Base-by-base conservation (phyloP, 2,888 invertebrate species). In the Hemistola chrysoprasaria region DNA sequence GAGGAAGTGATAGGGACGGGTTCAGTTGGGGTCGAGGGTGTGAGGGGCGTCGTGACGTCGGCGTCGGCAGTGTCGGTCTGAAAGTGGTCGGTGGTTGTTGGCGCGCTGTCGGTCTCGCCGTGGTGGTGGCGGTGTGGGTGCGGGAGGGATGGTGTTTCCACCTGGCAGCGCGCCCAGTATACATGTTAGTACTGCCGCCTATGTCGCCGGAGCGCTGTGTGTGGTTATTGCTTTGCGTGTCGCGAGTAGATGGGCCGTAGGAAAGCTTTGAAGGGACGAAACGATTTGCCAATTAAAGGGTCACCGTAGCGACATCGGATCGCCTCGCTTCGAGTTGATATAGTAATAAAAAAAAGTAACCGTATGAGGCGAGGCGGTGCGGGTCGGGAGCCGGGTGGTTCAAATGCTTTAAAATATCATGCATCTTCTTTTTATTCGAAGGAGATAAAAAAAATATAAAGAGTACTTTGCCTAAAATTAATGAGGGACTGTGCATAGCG, bases 111-210 rank as follows among this genome's bases (percentile, higher is more conserved):
- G 53, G 63, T 56, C 66, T 80, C 81, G 70, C 85, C 81, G 81
- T 83, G 82, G 72, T 83, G 85, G 73, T 84, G 85, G 69, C 84
- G 85, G 75, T 81, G 85, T 50, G 77, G 82, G 65, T 80, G 86
- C 57, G 77, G 68, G 65, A 68, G 56, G 48, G 56, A 45, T 47
- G 53, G 49, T 49, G 62, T 59, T 54, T 62, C 69, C 71, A 76
- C 83, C 86, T 87, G 78, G 78, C 54, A 65, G 73, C 78, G 69
- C 66, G 60, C 71, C 79, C 71, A 77, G 79, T 63, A n/a, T 69
- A 82, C 72, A 68, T 65, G 85, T 86, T 86, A 85, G 85, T 87
- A 82, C 78, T 35, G 78, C 76, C 73, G 34, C 43, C 78, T 71
- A 71, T 73, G 73, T 60, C 68, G 71, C 71, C 51, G 56, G 65